Conservation (phyloP, 35 echinoderm and acorn worm genomes). For the Lytechinus pictus region DNA sequence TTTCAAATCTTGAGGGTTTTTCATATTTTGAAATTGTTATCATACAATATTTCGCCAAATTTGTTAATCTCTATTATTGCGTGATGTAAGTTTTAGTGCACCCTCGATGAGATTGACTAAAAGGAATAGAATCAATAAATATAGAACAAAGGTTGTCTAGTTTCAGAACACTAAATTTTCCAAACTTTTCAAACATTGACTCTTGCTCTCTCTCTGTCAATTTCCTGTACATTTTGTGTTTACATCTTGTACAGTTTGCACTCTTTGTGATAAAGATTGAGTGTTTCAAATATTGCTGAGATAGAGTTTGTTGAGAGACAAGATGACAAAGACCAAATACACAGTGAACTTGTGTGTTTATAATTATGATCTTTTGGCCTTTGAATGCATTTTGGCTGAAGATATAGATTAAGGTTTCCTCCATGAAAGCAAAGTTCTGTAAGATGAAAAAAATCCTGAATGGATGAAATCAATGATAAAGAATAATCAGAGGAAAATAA, state of each 20-base stretch:
- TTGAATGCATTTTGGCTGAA: not conserved
- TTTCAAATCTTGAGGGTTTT: no score
- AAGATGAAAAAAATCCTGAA: no score
- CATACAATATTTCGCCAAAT: not conserved
- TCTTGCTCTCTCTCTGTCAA: not conserved
- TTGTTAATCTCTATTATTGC: not conserved
- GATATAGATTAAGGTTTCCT: no score
- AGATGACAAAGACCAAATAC: not conserved
- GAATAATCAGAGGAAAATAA: no score
- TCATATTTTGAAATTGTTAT: no score
- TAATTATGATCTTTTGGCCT: not conserved
- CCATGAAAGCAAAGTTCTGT: no score
- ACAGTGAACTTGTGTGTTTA: not conserved
- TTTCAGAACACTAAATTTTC: not conserved
- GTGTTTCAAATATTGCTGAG: not conserved
- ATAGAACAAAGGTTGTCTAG: not conserved
- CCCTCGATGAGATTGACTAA: not conserved
- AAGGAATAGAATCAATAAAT: not conserved
- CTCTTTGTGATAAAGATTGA: not conserved
- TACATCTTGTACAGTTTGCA: not conserved
- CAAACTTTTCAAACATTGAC: not conserved
- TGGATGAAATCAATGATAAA: no score
- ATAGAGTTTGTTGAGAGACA: not conserved
- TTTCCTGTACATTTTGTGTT: not conserved
- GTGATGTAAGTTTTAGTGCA: not conserved